Evolutionary conservation across 1,140 invertebrate genomes (phyloP), one percentile per base, ranked within the genome.

Genomic region (Lysiphlebus fabarum): DNA sequence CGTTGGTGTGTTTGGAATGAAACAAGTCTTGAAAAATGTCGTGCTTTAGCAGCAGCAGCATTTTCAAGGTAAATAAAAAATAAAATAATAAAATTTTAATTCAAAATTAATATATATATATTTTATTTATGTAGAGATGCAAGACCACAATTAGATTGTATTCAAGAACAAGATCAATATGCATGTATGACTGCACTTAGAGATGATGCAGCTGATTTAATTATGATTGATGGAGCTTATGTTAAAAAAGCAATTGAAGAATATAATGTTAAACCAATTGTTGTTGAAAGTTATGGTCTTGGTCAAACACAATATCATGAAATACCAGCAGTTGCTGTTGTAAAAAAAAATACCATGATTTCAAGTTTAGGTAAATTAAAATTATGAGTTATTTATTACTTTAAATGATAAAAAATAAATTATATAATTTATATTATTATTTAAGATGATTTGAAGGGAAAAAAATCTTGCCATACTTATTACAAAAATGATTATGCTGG

Each of bases 131-230:
- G 11, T 42, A 82, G 88, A 55, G 85, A 90, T 64, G 86, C 90
- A 12, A 80, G 89, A 2, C 90, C 90, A 0, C 82, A 82, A 49
- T 75, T 91, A 8, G 82, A 85, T 53, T 92, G 90, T 65, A 73
- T 87, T 1, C 70, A 82, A 33, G 80, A 84, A 44, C 69, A 76
- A 34, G 70, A 73, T 0, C 74, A 82, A 10, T 73, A 79, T 0
- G 83, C 84, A 47, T 95, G 92, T 69, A 77, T 93, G 62, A 79
- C 85, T 53, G 81, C 82, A 10, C 82, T 94, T 44, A 78, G 84
- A 62, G 72, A 82, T 50, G 81, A 82, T 53, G 72, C 81, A 6
- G 85, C 85, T 6, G 86, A 90, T 63, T 65, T 89, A n/a, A 81
- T 86, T n/a, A 80, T 82, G 2, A 54, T 87, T 1, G 82, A 85